Base-by-base conservation (phyloP, 2,797 vertebrate species). In the Cheirogaleus major region DNA sequence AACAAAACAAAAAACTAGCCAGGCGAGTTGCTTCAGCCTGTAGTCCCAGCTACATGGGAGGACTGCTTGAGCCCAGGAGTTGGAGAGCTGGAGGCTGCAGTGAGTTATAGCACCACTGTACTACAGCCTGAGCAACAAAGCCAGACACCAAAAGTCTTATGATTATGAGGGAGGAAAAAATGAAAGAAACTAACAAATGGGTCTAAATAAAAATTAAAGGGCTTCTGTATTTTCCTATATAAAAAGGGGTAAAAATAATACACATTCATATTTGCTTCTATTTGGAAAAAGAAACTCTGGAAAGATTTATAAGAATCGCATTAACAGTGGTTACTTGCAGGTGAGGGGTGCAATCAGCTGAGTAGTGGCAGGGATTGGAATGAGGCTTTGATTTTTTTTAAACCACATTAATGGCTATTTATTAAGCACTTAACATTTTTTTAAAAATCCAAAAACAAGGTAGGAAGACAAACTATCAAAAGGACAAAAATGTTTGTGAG, bases 221-320 rank as follows among this genome's bases (percentile, higher is more conserved):
- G 18, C 35, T 80, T 95, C 8, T 84, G 30, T 81, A 61, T 65
- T 79, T 23, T 43, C 95, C 14, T 92, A 67, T 48, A 72, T 50
- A 32, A 91, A 91, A 81, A 57, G 30, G 9, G 32, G 4, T 79
- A 91, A 93, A 91, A 79, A 18, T 67, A 94, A 69, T 25, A 89
- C 23, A 48, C 70, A 83, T 20, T 91, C 81, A 48, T 83, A 93
- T 38, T 43, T 80, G 69, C 72, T 94, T 94, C 7, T 61, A 41
- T 73, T 50, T 92, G 43, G 85, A 90, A 93, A 81, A 92, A 94
- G 32, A 69, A 80, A 89, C 38, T 90, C 17, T 85, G 25, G 27
- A 57, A 81, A 85, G 55, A 91, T 59, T 91, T 84, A 63, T 4
- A 86, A 95, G 52, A 92, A 70, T 48, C 59, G 50, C 73, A 13